Evolutionary conservation across 2,888 invertebrate genomes (phyloP), one percentile per base, ranked within the genome.

Genomic region (Diadegma fenestrale): DNA sequence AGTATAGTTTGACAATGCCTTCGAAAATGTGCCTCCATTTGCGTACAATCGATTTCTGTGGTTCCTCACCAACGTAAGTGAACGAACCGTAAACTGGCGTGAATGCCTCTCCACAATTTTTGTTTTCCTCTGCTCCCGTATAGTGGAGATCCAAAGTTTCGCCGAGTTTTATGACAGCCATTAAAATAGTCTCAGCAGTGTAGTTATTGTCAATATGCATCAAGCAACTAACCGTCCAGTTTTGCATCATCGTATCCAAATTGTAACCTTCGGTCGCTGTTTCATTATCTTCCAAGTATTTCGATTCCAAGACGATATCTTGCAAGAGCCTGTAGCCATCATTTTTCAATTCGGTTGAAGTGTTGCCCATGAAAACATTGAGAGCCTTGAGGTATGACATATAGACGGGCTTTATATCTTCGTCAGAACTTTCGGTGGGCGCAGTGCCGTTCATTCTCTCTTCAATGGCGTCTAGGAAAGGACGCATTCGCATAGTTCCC

Each of bases 11-110:
- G 12, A 78, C 66, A 30, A 82, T 45, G 8, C 19, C 48, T 22
- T 33, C 30, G 14, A 82, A 43, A 72, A 77, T 77, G 72, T 77
- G 82, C 64, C 77, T 71, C 58, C 77, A 64, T 7, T 77, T 43
- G 0, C 72, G 78, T 19, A 72, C 14, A 12, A 45, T n/a, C 14
- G 19, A n/a, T 45, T 72, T 33, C 17, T 72, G 72, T 22, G 37
- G 66, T 22, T 68, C 30, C 41, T 43, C 22, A 17, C 72, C 82
- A 10, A 33, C 48, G n/a, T 77, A 66, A 0, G 30, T 61, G 19
- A 82, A 77, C 48, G 71, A 43, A 7, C 82, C 77, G 30, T 64
- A 71, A 30, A 26, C 54, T 0, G 48, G 58, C 8, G 58, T 51
- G 19, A 12, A 66, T 17, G 51, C 17, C 26, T 48, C 69, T 4